Evolutionary conservation across 2,113 vertebrate species (phyloP).

Genomic region (Paralichthys olivaceus): DNA sequence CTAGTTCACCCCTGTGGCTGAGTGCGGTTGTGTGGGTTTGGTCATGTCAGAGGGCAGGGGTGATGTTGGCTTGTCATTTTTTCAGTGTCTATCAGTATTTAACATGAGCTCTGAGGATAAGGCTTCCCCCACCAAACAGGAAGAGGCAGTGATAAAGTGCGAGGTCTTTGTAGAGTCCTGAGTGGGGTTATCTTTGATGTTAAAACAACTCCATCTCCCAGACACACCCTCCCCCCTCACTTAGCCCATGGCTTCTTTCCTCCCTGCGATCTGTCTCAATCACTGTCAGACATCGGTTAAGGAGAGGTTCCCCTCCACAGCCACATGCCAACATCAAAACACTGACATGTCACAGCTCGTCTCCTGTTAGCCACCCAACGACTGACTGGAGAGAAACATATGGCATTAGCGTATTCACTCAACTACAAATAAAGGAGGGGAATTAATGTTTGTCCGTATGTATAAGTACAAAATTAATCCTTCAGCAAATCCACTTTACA

Average conservation of each 20-base stretch:
- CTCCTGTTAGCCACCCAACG: conserved; percentile 53
- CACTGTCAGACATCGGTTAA: conserved; percentile 63
- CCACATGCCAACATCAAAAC: conserved; percentile 63
- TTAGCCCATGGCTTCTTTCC: conserved; percentile 45
- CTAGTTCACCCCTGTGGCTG: neutral
- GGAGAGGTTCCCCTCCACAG: conserved; percentile 51
- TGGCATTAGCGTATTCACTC: conserved; percentile 20
- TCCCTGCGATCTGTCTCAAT: conserved; percentile 68
- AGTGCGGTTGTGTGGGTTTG: neutral
- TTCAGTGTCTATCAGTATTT: conserved; percentile 21
- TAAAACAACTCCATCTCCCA: conserved; percentile 62
- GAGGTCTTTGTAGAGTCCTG: conserved; percentile 36
- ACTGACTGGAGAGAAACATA: conserved; percentile 31
- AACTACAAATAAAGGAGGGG: conserved; percentile 10
- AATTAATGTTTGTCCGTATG: conserved; percentile 1
- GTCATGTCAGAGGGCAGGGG: conserved; percentile 1
- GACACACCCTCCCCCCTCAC: conserved; percentile 38
- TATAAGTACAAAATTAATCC: neutral
- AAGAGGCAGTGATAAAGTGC: conserved; percentile 61
- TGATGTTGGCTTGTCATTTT: conserved; percentile 46
- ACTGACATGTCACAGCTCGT: conserved; percentile 51
- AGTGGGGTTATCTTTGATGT: conserved; percentile 67
- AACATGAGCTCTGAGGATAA: conserved; percentile 33
- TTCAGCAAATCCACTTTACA: neutral
- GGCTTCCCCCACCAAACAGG: conserved; percentile 49